Conservation (phyloP, 2,113 vertebrate species). For the Formicarius rufipectus region DNA sequence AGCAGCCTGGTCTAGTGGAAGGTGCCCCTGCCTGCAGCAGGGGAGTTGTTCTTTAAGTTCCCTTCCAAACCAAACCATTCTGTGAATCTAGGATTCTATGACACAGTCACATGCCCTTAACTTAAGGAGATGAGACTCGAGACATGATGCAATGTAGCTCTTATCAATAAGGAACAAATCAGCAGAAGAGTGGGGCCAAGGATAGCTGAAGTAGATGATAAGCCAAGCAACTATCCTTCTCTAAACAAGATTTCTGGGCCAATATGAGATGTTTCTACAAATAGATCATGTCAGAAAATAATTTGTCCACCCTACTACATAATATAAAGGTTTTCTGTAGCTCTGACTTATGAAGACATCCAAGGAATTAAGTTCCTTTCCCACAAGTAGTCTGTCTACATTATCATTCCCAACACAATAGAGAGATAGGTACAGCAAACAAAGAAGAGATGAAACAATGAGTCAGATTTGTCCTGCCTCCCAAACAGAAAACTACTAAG, state of each 20-base stretch:
- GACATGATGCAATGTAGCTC: neutral
- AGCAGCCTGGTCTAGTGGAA: neutral
- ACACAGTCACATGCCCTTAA: neutral
- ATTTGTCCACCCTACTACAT: neutral
- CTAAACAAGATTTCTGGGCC: conserved; percentile 28
- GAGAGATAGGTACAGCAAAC: neutral
- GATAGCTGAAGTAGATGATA: neutral
- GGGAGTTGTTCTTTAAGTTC: neutral
- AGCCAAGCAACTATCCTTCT: neutral
- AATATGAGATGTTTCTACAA: neutral
- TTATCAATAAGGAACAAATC: neutral
- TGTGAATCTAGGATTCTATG: neutral
- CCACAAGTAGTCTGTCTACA: neutral
- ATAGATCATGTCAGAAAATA: conserved; percentile 13
- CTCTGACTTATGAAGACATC: neutral
- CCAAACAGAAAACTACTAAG: neutral
- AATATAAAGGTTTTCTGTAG: neutral
- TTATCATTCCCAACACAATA: neutral
- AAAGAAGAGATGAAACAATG: neutral
- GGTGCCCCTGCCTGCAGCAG: neutral
- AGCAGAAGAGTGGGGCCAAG: neutral
- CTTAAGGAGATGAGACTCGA: neutral
- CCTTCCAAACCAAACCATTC: neutral
- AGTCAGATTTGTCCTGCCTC: neutral
- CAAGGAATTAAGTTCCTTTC: conserved; percentile 4